A percentile compares a stretch with the other conserved stretches of the same genome.
phyloP scores from a whole-genome alignment of 2,113 vertebrate species.

The Loxodonta africana region DNA sequence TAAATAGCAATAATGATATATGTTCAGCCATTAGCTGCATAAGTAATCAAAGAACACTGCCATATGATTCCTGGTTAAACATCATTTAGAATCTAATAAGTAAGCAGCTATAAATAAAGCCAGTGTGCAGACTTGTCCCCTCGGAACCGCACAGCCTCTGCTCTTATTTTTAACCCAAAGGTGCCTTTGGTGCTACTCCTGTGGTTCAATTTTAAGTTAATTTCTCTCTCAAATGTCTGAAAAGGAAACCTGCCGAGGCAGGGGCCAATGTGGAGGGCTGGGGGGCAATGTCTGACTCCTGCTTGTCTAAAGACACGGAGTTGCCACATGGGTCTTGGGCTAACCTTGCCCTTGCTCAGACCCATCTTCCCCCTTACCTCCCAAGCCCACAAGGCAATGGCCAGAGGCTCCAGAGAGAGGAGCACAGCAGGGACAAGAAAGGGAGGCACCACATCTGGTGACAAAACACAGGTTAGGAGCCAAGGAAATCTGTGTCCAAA shows the following conservation, averaged over 20 bases:
- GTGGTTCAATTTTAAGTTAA: conserved; percentile 32
- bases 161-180: conserved; percentile 72
- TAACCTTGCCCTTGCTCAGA: neutral
- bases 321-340: neutral
- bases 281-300: neutral
- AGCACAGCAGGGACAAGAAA: neutral
- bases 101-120: conserved; percentile 74
- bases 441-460: neutral
- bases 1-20: conserved; percentile 75
- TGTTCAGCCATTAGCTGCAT: conserved; percentile 73
- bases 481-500: neutral
- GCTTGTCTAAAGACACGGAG: neutral
- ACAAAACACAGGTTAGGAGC: neutral
- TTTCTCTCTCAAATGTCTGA: conserved; percentile 13
- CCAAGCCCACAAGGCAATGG: neutral
- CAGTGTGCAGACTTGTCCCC: neutral
- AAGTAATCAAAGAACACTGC: conserved; percentile 83
- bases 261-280: neutral
- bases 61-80: conserved; percentile 80
- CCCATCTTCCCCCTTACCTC: neutral
- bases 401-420: neutral
- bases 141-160: neutral
- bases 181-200: neutral
- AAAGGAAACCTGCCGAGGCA: neutral
- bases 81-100: conserved; percentile 80